Conservation (phyloP, 2,797 vertebrate genomes). For the Amblyraja radiata region DNA sequence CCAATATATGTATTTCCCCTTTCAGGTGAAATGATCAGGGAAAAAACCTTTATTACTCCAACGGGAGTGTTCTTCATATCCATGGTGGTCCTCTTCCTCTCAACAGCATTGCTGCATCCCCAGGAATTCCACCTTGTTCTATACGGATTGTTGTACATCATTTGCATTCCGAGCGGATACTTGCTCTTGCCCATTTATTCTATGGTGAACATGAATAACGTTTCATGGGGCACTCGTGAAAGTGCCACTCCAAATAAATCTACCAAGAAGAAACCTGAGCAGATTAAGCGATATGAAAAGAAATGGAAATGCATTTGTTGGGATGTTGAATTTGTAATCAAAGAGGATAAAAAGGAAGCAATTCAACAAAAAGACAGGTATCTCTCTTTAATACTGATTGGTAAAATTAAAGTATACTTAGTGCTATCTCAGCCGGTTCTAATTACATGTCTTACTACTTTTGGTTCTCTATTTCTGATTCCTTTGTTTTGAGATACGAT, state of each 20-base stretch:
- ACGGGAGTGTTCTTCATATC: constrained; percentile 68
- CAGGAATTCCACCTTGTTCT: constrained; percentile 58
- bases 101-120: constrained; percentile 67
- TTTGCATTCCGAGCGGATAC: constrained; percentile 74
- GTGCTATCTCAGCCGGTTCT: background rate
- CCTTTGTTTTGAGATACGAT: background rate
- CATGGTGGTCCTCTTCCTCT: constrained; percentile 59
- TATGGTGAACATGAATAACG: constrained; percentile 69
- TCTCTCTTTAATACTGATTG: background rate
- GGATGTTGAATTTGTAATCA: constrained; percentile 60
- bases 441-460: background rate
- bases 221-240: constrained; percentile 73
- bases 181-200: constrained; percentile 72
- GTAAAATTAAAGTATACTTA: background rate
- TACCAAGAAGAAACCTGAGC: constrained; percentile 47
- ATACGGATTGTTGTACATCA: constrained; percentile 72
- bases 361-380: constrained; percentile 40
- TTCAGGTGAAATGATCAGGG: constrained; percentile 64
- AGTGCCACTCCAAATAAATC: constrained; percentile 49
- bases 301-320: constrained; percentile 65
- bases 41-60: constrained; percentile 65
- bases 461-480: background rate
- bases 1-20: background rate
- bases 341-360: constrained; percentile 59
- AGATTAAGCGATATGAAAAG: constrained; percentile 54